Conservation (phyloP, 1,140 invertebrate genomes). For the Drosophila murphyi region DNA sequence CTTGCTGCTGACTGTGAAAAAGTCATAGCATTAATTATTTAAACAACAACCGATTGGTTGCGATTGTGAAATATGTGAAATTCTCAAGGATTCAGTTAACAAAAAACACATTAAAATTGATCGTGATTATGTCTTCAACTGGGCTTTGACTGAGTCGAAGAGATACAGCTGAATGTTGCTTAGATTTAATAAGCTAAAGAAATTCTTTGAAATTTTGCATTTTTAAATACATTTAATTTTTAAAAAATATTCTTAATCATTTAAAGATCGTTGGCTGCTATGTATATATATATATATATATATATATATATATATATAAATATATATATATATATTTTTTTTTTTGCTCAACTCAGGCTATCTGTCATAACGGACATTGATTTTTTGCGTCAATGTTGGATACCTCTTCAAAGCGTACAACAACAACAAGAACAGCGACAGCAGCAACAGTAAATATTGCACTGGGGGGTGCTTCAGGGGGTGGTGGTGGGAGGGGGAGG, state of each 20-base stretch:
- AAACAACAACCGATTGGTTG: not conserved
- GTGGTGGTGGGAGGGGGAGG: too few relatives aligned
- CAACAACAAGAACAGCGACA: conserved; percentile 24
- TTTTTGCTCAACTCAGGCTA: conserved; percentile 27
- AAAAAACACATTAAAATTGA: too few relatives aligned
- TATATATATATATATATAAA: not conserved
- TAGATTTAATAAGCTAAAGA: not conserved
- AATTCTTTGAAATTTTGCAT: not conserved
- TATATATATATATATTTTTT: not conserved
- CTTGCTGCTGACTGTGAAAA: conserved; percentile 6
- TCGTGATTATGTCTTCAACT: too few relatives aligned
- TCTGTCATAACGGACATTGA: conserved; percentile 67
- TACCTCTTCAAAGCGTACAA: conserved; percentile 32
- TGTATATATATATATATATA: not conserved
- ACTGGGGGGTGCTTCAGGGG: conserved; percentile 37
- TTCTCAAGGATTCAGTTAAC: not conserved
- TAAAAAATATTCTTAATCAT: too few relatives aligned
- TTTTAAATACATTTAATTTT: too few relatives aligned
- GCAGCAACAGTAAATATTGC: conserved; percentile 46
- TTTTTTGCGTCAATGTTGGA: conserved; percentile 64
- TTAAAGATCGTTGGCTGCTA: not conserved
- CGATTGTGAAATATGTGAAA: not conserved
- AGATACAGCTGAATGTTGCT: not conserved
- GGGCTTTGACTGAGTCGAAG: too few relatives aligned
- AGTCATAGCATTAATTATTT: conserved; percentile 1